phyloP scores from a whole-genome alignment of 1,140 invertebrate species.

The Diachasmimorpha longicaudata region DNA sequence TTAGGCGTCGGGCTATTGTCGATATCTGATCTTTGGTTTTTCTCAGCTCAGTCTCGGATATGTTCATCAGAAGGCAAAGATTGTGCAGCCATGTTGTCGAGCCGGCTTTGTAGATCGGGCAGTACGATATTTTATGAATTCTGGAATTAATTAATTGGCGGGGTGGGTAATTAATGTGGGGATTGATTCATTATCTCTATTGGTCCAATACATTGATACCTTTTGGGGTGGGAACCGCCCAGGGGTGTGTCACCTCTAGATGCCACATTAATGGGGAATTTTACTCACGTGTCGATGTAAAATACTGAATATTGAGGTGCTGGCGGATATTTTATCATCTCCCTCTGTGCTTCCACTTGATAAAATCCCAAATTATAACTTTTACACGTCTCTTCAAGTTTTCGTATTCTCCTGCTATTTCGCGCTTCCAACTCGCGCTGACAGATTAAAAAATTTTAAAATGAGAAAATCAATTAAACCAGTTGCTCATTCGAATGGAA shows the following conservation, averaged over 20 bases:
- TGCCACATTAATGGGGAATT: not conserved
- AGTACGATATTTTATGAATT: constrained; percentile 61
- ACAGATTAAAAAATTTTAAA: too few relatives aligned
- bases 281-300: constrained; percentile 60
- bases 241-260: too few relatives aligned
- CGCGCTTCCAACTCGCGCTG: constrained; percentile 46
- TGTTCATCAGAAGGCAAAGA: constrained; percentile 54
- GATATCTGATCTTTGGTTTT: constrained; percentile 55
- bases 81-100: constrained; percentile 66
- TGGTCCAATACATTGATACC: too few relatives aligned
- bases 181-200: not conserved
- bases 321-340: constrained; percentile 60
- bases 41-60: constrained; percentile 48
- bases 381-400: constrained; percentile 51
- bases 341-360: constrained; percentile 32
- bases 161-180: not conserved
- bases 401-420: constrained; percentile 45
- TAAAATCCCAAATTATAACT: constrained; percentile 60
- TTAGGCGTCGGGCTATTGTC: constrained; percentile 55
- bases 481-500: not conserved
- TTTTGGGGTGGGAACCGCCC: too few relatives aligned
- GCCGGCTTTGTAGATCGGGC: constrained; percentile 67
- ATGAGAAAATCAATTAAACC: too few relatives aligned
- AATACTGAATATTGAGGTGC: constrained; percentile 63
- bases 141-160: constrained; percentile 37